Conservation (phyloP, 2,888 invertebrate genomes). For the Nomada flava region DNA sequence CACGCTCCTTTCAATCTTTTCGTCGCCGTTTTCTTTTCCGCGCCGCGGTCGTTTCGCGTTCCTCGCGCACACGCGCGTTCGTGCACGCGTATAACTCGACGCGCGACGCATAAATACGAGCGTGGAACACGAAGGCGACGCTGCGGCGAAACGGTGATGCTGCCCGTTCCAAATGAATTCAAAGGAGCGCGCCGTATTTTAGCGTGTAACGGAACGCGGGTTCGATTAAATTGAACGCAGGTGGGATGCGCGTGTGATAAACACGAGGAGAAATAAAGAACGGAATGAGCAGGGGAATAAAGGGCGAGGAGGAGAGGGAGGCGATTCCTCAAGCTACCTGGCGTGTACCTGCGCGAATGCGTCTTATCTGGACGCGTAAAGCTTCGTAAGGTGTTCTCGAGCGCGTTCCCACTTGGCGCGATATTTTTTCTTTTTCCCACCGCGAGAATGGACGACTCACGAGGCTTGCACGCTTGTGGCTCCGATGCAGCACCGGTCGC, state of each 20-base stretch:
- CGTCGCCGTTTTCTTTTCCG: neutral
- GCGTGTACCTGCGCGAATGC: neutral
- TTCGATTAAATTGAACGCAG: conserved; percentile 62
- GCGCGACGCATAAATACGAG: conserved; percentile 35
- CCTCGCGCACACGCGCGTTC: conserved; percentile 17
- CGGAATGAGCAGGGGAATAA: neutral
- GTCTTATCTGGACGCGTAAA: conserved; percentile 53
- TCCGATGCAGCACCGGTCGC: neutral
- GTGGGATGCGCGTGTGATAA: conserved; percentile 36
- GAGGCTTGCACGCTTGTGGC: neutral
- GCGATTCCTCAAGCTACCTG: neutral
- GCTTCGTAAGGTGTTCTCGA: conserved; percentile 17
- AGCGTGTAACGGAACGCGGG: conserved; percentile 61
- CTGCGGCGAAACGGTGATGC: conserved; percentile 4
- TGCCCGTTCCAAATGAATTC: conserved; percentile 40
- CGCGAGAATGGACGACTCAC: conserved; percentile 19
- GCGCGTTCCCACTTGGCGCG: conserved; percentile 15
- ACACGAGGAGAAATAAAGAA: neutral
- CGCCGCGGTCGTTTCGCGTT: neutral
- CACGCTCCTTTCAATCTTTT: neutral
- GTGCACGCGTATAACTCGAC: conserved; percentile 39
- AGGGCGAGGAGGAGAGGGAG: neutral
- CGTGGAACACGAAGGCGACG: conserved; percentile 21
- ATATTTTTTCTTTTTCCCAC: conserved; percentile 2
- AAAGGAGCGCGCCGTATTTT: conserved; percentile 52